phyloP scores from a whole-genome alignment of 2,797 vertebrate species.

The Rhodeus uyekii region DNA sequence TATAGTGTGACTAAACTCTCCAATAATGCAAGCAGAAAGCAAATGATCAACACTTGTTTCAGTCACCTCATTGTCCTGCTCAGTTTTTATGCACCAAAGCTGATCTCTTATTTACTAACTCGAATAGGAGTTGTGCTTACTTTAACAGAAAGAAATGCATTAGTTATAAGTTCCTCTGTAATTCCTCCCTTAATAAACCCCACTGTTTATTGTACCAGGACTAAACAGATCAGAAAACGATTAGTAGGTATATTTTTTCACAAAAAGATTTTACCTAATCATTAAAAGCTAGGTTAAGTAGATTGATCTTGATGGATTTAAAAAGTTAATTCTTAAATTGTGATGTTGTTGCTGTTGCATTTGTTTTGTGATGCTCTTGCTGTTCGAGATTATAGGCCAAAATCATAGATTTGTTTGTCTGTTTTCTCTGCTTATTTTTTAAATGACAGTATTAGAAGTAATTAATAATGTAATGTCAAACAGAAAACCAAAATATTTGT shows the following conservation, averaged over 20 bases:
- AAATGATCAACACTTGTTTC: constrained; percentile 38
- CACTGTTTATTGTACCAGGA: constrained; percentile 50
- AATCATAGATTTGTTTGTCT: too few relatives aligned
- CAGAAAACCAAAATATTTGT: too few relatives aligned
- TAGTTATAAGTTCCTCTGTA: constrained; percentile 35
- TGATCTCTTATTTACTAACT: constrained; percentile 44
- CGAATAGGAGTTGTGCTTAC: constrained; percentile 40
- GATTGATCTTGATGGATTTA: too few relatives aligned
- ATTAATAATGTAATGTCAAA: too few relatives aligned
- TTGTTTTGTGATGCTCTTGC: too few relatives aligned
- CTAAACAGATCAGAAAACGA: constrained; percentile 47
- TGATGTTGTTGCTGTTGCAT: too few relatives aligned
- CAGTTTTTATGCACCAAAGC: constrained; percentile 33
- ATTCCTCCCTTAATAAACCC: constrained; percentile 50
- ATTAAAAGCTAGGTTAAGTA: too few relatives aligned
- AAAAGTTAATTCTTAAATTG: too few relatives aligned
- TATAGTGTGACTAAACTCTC: constrained; percentile 29
- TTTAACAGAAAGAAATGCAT: constrained; percentile 30
- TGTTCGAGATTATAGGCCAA: too few relatives aligned
- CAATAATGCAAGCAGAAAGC: constrained; percentile 14
- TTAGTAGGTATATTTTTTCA: not conserved
- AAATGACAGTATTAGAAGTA: too few relatives aligned
- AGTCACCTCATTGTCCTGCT: constrained; percentile 50
- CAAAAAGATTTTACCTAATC: constrained; percentile 2
- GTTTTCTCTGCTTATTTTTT: too few relatives aligned